phyloP scores from a whole-genome alignment of 2,113 vertebrate genomes.

The Myodes glareolus region DNA sequence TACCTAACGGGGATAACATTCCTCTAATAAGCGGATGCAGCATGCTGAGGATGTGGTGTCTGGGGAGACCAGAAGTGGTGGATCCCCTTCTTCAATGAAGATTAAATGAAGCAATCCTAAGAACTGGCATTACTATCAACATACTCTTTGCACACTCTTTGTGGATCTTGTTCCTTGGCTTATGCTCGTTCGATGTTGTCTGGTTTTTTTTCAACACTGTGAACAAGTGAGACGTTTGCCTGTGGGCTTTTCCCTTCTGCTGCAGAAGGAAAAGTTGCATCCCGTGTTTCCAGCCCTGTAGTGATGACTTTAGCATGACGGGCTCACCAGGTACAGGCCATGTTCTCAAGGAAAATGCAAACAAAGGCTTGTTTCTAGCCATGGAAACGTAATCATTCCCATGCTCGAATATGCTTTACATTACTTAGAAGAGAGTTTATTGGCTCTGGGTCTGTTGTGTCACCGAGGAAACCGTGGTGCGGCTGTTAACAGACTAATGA shows the following conservation, averaged over 20 bases:
- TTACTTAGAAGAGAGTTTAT: slow-evolving; percentile 15
- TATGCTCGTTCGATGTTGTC: neutral
- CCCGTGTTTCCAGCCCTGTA: neutral
- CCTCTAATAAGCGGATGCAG: neutral
- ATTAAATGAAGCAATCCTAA: neutral
- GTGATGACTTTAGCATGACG: neutral
- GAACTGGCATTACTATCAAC: neutral
- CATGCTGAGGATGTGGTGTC: neutral
- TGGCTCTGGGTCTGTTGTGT: slow-evolving; percentile 52
- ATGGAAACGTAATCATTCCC: neutral
- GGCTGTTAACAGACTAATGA: slow-evolving; percentile 41
- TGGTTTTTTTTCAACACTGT: neutral
- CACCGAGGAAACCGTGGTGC: slow-evolving; percentile 58
- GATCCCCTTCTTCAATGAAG: neutral
- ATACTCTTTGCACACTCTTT: neutral
- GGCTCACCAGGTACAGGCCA: neutral
- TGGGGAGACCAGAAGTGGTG: neutral
- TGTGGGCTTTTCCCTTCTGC: neutral
- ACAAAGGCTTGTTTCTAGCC: slow-evolving; percentile 62
- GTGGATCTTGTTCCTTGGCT: neutral
- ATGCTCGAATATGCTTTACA: slow-evolving; percentile 44
- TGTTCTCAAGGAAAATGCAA: slow-evolving; percentile 51
- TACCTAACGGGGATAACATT: neutral
- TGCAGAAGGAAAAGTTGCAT: neutral
- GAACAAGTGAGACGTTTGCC: neutral